Evolutionary conservation across 2,113 vertebrate genomes (phyloP).

Genomic region (Pedionomus torquatus): DNA sequence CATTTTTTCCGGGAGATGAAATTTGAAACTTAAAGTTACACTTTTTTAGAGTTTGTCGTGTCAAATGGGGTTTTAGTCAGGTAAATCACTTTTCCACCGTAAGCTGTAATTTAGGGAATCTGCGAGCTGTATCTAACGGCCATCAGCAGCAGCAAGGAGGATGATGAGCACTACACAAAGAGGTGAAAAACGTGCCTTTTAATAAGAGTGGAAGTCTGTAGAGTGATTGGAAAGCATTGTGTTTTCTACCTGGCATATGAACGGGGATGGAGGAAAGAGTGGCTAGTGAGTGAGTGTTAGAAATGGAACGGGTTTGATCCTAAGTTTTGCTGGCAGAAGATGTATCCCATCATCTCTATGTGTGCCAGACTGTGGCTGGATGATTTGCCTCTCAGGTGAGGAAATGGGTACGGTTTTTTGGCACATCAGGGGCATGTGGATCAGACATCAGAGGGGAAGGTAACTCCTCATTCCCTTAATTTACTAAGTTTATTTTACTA

Average conservation of each 20-base stretch:
- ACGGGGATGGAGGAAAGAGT: background rate
- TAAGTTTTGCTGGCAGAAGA: accelerated
- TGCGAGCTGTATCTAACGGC: accelerated
- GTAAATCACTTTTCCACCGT: background rate
- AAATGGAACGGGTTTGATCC: background rate
- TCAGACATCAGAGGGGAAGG: background rate
- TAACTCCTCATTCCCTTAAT: background rate
- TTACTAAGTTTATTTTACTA: background rate
- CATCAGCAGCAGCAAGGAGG: background rate
- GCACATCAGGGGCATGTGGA: background rate
- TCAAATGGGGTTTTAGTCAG: background rate
- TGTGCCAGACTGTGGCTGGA: background rate
- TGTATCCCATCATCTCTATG: background rate
- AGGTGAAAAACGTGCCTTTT: background rate
- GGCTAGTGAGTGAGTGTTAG: background rate
- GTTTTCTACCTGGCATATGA: background rate
- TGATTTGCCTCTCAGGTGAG: background rate
- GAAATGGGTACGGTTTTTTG: background rate
- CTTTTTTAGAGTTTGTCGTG: background rate
- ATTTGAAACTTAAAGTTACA: background rate
- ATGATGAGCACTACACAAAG: background rate
- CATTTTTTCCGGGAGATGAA: background rate
- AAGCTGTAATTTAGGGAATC: background rate
- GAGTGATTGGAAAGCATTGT: background rate
- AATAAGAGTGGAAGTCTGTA: background rate